Evolutionary conservation across 2,888 invertebrate genomes (phyloP).

Genomic region (Spatulosminthurus flaviceps): DNA sequence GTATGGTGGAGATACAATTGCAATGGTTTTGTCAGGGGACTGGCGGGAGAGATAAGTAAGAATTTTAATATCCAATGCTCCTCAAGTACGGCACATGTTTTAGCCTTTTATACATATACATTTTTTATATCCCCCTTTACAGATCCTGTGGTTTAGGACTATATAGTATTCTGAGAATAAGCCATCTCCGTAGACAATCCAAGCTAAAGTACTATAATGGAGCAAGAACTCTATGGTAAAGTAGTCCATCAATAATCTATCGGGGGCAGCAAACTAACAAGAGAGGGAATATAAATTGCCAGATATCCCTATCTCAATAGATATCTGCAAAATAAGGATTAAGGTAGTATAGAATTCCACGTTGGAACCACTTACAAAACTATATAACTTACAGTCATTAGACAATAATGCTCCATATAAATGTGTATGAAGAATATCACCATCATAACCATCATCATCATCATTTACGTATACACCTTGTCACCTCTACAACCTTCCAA

Average conservation of each 20-base stretch:
- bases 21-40: not conserved
- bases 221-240: not conserved
- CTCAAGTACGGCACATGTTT: no score
- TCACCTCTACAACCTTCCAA: constrained; percentile 1
- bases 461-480: not conserved
- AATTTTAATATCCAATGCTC: not conserved
- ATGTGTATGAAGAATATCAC: no score
- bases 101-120: not conserved
- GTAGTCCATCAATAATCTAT: constrained; percentile 33
- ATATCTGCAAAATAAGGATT: constrained; percentile 30
- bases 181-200: not conserved
- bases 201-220: not conserved
- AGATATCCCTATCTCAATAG: constrained; percentile 26
- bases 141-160: no score
- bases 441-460: no score
- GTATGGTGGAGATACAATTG: not conserved
- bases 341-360: constrained; percentile 15
- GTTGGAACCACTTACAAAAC: not conserved
- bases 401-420: no score
- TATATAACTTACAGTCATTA: not conserved
- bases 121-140: no score
- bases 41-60: constrained; percentile 19
- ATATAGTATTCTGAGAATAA: not conserved
- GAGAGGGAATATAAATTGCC: constrained; percentile 25
- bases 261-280: not conserved